Percentiles rank a stretch among this genome's conserved stretches.
These are phyloP conservation scores for Hymenochirus boettgeri DNA, from an alignment of 2,113 vertebrate genomes.

Conservation along the genomic window DNA sequence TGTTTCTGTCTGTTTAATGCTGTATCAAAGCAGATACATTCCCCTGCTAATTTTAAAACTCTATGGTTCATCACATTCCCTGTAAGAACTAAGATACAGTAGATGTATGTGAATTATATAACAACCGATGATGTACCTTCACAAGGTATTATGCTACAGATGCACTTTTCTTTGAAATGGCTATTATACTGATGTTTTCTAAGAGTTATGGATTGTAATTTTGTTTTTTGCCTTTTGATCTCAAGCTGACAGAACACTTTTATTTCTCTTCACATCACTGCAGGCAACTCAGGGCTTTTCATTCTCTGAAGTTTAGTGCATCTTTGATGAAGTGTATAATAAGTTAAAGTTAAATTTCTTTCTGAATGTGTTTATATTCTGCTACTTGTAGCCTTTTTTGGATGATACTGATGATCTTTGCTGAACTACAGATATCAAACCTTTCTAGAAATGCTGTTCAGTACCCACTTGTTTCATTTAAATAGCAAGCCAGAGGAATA, in stretches of 20 bases:
- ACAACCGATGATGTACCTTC: conserved; percentile 22
- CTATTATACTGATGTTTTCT: conserved; percentile 14
- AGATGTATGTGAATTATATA: not conserved
- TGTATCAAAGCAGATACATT: too few species aligned
- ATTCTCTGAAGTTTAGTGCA: conserved; percentile 38
- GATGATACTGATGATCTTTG: conserved; percentile 18
- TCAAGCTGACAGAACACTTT: conserved; percentile 29
- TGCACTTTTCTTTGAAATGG: conserved; percentile 34
- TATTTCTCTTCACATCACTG: conserved; percentile 18
- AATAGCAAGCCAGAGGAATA: conserved; percentile 24
- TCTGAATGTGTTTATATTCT: conserved; percentile 40
- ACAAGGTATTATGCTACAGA: conserved; percentile 16
- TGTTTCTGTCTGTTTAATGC: too few species aligned
- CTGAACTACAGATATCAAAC: conserved; percentile 25
- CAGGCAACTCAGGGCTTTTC: conserved; percentile 30
- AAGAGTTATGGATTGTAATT: conserved; percentile 33
- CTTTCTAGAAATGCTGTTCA: conserved; percentile 8
- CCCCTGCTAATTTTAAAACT: too few species aligned
- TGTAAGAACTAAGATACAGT: too few species aligned
- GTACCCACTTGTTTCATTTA: conserved; percentile 28
- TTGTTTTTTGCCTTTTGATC: conserved; percentile 36
- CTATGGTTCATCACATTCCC: not conserved
- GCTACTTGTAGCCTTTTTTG: conserved; percentile 8
- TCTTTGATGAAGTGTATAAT: conserved; percentile 39
- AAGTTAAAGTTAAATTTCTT: conserved; percentile 35